Evolutionary conservation across 2,113 vertebrate genomes (phyloP).

Genomic region (Camelus bactrianus): DNA sequence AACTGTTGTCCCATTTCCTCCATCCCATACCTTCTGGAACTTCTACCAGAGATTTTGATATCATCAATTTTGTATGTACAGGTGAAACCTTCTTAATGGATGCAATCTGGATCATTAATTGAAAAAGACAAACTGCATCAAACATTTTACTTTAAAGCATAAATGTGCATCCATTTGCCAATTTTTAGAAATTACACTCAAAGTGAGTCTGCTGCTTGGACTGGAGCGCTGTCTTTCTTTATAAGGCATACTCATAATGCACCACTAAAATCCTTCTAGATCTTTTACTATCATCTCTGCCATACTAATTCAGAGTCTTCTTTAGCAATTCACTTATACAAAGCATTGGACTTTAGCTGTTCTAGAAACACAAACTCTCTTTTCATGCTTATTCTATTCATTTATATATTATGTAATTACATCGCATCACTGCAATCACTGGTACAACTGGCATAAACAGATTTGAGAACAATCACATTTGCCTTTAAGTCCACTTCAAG

Average conservation of each 20-base stretch:
- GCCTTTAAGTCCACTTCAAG: neutral
- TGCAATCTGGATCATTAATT: neutral
- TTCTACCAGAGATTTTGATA: neutral
- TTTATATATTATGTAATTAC: neutral
- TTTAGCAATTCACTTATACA: neutral
- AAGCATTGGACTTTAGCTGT: neutral
- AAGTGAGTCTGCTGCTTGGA: neutral
- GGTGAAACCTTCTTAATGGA: neutral
- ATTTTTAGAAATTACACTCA: constrained; percentile 9
- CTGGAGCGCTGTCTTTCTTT: neutral
- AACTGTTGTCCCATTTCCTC: neutral
- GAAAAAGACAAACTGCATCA: neutral
- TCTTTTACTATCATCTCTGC: neutral
- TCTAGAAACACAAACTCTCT: neutral
- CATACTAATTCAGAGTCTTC: neutral
- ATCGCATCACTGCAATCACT: neutral
- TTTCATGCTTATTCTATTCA: neutral
- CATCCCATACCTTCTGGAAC: neutral
- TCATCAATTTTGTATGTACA: neutral
- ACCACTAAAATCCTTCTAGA: neutral
- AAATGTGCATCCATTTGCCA: neutral
- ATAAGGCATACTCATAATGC: neutral
- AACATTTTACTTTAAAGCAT: constrained; percentile 32
- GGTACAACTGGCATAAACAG: neutral
- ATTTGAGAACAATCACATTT: neutral